Base-by-base conservation (phyloP, 1,140 invertebrate species). In the Microplitis demolitor region DNA sequence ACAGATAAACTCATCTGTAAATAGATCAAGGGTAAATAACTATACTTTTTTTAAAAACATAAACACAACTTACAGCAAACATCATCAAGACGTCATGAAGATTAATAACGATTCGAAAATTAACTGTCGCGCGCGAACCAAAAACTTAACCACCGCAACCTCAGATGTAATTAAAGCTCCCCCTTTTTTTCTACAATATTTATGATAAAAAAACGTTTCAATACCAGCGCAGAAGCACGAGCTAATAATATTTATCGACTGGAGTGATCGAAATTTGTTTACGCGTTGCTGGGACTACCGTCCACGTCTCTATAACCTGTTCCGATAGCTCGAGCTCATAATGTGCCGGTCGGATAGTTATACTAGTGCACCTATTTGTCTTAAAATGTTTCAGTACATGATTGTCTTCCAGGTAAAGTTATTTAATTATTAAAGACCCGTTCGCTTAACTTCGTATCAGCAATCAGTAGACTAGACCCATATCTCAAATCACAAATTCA, bases 311-410 rank as follows among this genome's bases (percentile, higher is more conserved):
- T 77, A 73, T 83, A 82, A 81, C 81, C 79, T 80, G 74, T 80
- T 79, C 75, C 53, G 39, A 51, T 37, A 45, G 64, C 56, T 62
- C 53, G 66, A 72, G 74, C 72, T 69, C 80, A 82, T 79, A 77
- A 82, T 80, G 76, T 78, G 76, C 76, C 74, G 74, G 75, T 77
- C 71, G 60, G 33, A 73, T 45, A 45, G 6, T 8, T 63, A 58
- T 60, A 51, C 58, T 56, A 67, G 39, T 74, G 69, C 64, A 16
- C 68, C 71, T 61, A 45, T 45, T 45, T 45, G 39, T 45, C 35
- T 60, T 73, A 73, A 75, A 72, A 85, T 85, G 83, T 85, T 85
- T 79, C 83, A 85, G 79, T 85, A 85, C 67, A 74, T 82, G 73
- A 79, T 83, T 73, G 68, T 83, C 73, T 83, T 83, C 72, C 78